A percentile compares a stretch with the other conserved stretches of the same genome.
These are phyloP conservation scores for Chaetophractus vellerosus DNA, from an alignment of 2,797 vertebrate species.

Conservation along the genomic window DNA sequence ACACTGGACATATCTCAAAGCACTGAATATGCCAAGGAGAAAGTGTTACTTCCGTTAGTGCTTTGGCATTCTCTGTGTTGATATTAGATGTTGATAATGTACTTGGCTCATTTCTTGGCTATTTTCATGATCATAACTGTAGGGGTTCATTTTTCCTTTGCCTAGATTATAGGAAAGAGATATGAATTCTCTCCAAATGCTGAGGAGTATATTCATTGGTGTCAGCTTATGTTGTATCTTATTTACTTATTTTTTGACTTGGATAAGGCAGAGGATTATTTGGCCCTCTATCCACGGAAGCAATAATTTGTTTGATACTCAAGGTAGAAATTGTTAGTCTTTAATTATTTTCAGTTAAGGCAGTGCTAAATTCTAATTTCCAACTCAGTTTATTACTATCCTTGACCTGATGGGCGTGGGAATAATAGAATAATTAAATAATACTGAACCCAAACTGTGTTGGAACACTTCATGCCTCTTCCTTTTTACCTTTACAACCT, in stretches of 20 bases:
- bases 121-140: constrained; percentile 51
- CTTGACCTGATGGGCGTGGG: background rate
- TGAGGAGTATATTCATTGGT: background rate
- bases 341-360: constrained; percentile 20
- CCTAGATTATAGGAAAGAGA: background rate
- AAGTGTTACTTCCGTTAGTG: constrained; percentile 60
- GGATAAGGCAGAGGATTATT: background rate
- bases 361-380: constrained; percentile 26
- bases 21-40: constrained; percentile 9
- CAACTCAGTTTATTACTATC: constrained; percentile 11
- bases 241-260: background rate
- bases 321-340: background rate
- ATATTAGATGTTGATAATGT: constrained; percentile 42
- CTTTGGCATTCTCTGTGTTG: constrained; percentile 56
- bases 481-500: background rate
- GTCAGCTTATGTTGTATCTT: background rate
- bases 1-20: constrained; percentile 16
- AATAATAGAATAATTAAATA: constrained; percentile 40
- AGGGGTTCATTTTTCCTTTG: constrained; percentile 21
- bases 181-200: background rate
- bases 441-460: background rate
- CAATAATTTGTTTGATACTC: background rate
- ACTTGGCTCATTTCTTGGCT: constrained; percentile 65
- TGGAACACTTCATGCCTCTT: background rate
- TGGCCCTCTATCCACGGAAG: background rate